These are phyloP conservation scores for Hippopotamyrus pictus DNA, from an alignment of 2,797 vertebrate species.

Conservation along the genomic window DNA sequence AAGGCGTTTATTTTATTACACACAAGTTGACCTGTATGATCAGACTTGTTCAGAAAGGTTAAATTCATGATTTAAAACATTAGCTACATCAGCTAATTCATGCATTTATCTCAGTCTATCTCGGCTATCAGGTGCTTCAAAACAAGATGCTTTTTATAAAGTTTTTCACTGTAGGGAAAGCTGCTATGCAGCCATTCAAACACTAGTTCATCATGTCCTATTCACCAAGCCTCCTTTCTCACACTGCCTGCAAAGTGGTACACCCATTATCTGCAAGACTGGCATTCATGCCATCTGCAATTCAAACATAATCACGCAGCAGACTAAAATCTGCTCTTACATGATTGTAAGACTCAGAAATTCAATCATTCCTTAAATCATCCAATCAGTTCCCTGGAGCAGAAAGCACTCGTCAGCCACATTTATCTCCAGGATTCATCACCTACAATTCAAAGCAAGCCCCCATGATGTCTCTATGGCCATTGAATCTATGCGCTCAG, in stretches of 20 bases:
- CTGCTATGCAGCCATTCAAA: background rate
- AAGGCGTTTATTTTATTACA: background rate
- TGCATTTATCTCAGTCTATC: background rate
- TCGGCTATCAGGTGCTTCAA: background rate
- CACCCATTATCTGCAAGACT: background rate
- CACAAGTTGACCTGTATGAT: background rate
- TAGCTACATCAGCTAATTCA: background rate
- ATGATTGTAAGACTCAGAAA: background rate
- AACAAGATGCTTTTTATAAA: background rate
- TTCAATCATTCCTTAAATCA: background rate
- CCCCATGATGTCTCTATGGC: background rate
- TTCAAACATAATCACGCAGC: slow-evolving; percentile 8
- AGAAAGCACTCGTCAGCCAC: background rate
- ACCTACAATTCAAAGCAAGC: slow-evolving; percentile 6
- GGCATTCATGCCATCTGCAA: slow-evolving; percentile 11
- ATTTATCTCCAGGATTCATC: slow-evolving; percentile 11
- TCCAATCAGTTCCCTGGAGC: slow-evolving; percentile 4
- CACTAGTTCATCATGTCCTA: background rate
- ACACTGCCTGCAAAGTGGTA: background rate
- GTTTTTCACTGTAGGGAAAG: background rate
- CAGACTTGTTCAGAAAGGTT: background rate
- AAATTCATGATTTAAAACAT: background rate
- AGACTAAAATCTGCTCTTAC: slow-evolving; percentile 1
- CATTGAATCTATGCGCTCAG: background rate
- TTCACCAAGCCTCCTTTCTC: background rate